Conservation (phyloP, 2,113 vertebrate genomes). For the Montifringilla adamsi region DNA sequence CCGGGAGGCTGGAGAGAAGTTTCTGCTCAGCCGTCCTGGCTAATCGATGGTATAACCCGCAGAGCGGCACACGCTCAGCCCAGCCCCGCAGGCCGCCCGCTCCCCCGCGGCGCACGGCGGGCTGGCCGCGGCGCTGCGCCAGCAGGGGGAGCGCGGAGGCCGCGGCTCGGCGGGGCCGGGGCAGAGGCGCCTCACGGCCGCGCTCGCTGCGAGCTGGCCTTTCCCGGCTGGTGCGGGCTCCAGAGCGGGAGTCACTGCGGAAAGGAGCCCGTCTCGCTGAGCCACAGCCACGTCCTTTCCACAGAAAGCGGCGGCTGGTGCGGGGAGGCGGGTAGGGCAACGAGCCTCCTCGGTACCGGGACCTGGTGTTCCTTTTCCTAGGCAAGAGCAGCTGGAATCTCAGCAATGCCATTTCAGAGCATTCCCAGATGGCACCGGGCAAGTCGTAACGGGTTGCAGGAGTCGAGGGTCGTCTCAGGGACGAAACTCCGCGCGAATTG, state of each 20-base stretch:
- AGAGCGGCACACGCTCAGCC: accelerated
- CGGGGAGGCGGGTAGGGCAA: background rate
- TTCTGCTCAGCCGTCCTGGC: accelerated
- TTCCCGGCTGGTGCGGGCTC: accelerated
- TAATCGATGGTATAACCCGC: accelerated
- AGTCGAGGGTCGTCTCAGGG: background rate
- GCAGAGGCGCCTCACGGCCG: accelerated
- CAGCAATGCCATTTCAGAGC: background rate
- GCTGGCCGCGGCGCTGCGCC: background rate
- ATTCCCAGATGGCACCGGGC: background rate
- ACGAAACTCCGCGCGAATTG: background rate
- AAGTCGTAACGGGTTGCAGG: background rate
- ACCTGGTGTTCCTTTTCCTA: background rate
- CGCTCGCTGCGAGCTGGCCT: accelerated
- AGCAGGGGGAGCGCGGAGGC: background rate
- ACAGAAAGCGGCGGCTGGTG: too few relatives aligned
- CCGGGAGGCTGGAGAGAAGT: background rate
- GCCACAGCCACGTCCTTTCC: background rate
- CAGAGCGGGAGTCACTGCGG: accelerated
- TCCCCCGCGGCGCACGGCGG: background rate
- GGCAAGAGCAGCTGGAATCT: background rate
- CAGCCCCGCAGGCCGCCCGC: background rate
- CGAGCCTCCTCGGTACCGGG: accelerated
- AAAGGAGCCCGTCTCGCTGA: accelerated
- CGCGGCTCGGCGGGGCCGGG: background rate